Evolutionary conservation across 2,888 invertebrate species (phyloP).

Genomic region (Pterobdella sp.): DNA sequence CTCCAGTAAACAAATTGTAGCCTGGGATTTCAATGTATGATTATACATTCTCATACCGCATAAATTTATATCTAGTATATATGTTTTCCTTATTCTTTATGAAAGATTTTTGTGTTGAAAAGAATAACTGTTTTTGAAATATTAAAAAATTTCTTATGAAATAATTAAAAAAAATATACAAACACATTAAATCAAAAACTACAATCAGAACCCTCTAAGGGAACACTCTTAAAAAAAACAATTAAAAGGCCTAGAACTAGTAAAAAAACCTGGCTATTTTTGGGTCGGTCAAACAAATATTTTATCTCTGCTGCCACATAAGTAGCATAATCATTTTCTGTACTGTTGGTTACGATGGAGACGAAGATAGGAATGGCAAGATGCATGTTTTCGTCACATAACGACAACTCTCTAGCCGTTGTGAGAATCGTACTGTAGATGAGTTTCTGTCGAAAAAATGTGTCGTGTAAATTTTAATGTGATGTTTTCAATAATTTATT

Average conservation of each 20-base stretch:
- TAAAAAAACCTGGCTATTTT: not conserved
- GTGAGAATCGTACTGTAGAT: conserved; percentile 92
- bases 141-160: too few relatives aligned
- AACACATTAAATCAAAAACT: not conserved
- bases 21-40: conserved; percentile 54
- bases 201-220: not conserved
- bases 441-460: conserved; percentile 65
- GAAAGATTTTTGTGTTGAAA: not conserved
- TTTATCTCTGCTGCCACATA: conserved; percentile 68
- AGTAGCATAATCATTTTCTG: conserved; percentile 45
- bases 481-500: too few relatives aligned
- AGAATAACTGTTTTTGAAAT: too few relatives aligned
- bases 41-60: not conserved
- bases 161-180: not conserved
- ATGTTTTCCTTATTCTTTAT: not conserved
- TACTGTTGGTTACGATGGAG: conserved; percentile 35
- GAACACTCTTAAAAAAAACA: not conserved
- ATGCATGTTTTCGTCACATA: conserved; percentile 74
- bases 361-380: conserved; percentile 50
- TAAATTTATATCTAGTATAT: not conserved
- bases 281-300: conserved; percentile 31
- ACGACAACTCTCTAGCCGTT: conserved; percentile 73
- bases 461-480: not conserved
- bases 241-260: not conserved
- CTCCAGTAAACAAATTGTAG: conserved; percentile 77